These are phyloP conservation scores for Zhengitettix transpicula DNA, from an alignment of 2,888 invertebrate species.

Conservation along the genomic window DNA sequence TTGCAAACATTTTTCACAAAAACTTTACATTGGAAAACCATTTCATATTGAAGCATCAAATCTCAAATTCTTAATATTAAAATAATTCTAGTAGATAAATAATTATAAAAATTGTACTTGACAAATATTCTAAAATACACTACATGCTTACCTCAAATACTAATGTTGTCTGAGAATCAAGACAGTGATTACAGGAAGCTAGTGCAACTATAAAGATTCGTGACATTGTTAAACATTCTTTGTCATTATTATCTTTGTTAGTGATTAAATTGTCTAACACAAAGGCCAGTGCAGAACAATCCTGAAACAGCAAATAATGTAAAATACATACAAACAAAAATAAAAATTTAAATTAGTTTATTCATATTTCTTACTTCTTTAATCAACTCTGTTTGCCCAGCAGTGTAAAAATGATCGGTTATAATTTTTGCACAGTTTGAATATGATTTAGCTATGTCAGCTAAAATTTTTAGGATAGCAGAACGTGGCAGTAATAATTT, in stretches of 20 bases:
- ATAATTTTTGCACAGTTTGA: constrained; percentile 55
- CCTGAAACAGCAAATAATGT: constrained; percentile 21
- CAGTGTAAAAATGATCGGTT: constrained; percentile 48
- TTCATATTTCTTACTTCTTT: constrained; percentile 26
- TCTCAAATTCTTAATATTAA: too few relatives aligned
- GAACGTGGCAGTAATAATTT: constrained; percentile 52
- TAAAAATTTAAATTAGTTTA: neutral
- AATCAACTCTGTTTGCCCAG: constrained; percentile 41
- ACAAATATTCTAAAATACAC: too few relatives aligned
- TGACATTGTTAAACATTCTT: constrained; percentile 51
- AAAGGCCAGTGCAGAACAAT: constrained; percentile 55
- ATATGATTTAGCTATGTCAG: constrained; percentile 66
- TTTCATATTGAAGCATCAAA: too few relatives aligned
- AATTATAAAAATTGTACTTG: too few relatives aligned
- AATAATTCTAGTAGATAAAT: too few relatives aligned
- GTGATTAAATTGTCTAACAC: constrained; percentile 59
- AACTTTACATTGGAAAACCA: too few relatives aligned
- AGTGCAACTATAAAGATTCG: constrained; percentile 60
- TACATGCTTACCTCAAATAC: constrained; percentile 43
- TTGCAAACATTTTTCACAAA: too few relatives aligned
- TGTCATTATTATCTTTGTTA: constrained; percentile 42
- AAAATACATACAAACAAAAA: neutral
- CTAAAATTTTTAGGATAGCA: constrained; percentile 54
- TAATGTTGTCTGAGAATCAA: constrained; percentile 56
- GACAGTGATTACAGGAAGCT: constrained; percentile 61